Base-by-base conservation (phyloP, 2,888 invertebrate species). In the Cataglyphis albicans region DNA sequence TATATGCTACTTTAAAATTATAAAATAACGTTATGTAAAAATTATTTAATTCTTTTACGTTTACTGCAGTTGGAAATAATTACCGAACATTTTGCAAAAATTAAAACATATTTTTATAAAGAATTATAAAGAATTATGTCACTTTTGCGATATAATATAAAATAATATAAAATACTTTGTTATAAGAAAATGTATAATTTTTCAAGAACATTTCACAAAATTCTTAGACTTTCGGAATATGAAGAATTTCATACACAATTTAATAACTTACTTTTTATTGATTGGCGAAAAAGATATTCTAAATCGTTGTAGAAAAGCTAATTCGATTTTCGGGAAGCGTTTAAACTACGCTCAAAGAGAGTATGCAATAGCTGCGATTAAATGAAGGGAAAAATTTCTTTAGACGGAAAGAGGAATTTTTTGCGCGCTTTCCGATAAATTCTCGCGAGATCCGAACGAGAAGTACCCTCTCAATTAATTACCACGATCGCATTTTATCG, bases 401-500 rank as follows among this genome's bases (percentile, higher is more conserved):
- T 38, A 68, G 70, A 41, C 61, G 57, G 35, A 67, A 78, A 72
- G 57, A 41, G 59, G 76, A 76, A 82, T 61, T 86, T 82, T 86
- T 78, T 64, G 35, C 55, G 18, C 68, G 35, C 41, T 57, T 48
- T n/a, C 70, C 65, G 68, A 88, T 90, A 89, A 90, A 89, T 89
- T 84, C 75, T 44, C 59, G 48, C 44, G 41, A 73, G 44, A 35
- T 67, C 35, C 32, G 35, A 63, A 29, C 67, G 61, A 21, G 55
- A 38, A 65, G 52, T 65, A 21, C 76, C 59, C 73, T 82, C 86
- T 83, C 80, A 86, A 90, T 90, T 91, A 91, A 91, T 92, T 90
- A 87, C 88, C 81, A 44, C 80, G 84, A 87, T 87, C 88, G 85
- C 82, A 85, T 87, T 91, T 91, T 90, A 90, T 88, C 91, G 89